Evolutionary conservation across 2,113 vertebrate genomes (phyloP), one percentile per base, ranked within the genome.

Genomic region (Pseudonaja textilis): DNA sequence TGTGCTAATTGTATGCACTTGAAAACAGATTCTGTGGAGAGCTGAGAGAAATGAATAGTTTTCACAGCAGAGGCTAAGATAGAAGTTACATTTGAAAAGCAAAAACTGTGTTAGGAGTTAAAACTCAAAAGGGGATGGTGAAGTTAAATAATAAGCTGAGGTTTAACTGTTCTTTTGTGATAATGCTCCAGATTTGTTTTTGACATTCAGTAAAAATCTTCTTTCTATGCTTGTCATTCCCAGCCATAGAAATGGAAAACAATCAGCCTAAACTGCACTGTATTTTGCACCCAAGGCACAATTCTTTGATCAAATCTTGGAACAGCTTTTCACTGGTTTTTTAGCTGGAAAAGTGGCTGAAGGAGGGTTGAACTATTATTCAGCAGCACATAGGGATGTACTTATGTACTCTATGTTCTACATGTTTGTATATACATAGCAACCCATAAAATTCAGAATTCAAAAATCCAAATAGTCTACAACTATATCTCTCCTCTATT

Each of bases 1-100:
- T 93, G 93, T 95, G 91, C 91, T 96, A 96, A 96, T 96, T 96
- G 91, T 55, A 92, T 93, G 16, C 91, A 94, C 69, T 96, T 96
- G 93, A 93, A 95, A 93, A 91, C 91, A 69, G 55, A 85, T 88
- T 89, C 85, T 94, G 29, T 85, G 91, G 45, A 95, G 91, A 90
- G 34, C 94, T 96, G 91, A 96, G 95, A 95, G 57, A 96, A 96
- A 95, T 96, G 52, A 96, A 94, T 94, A 90, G 89, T 56, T 94
- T 96, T 97, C 94, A 93, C 91, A 87, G 91, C 85, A 91, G 87
- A 92, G 94, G n/a, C 91, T 89, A 88, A 93, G 85, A 59, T 59
- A 92, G 95, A 95, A 61, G 91, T 93, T 85, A 96, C 88, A 20
- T 87, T 95, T 55, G 55, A 52, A 93, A 94, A 94, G 47, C 87